These are phyloP conservation scores for Coenonympha glycerion DNA, from an alignment of 2,888 invertebrate genomes.

Conservation along the genomic window DNA sequence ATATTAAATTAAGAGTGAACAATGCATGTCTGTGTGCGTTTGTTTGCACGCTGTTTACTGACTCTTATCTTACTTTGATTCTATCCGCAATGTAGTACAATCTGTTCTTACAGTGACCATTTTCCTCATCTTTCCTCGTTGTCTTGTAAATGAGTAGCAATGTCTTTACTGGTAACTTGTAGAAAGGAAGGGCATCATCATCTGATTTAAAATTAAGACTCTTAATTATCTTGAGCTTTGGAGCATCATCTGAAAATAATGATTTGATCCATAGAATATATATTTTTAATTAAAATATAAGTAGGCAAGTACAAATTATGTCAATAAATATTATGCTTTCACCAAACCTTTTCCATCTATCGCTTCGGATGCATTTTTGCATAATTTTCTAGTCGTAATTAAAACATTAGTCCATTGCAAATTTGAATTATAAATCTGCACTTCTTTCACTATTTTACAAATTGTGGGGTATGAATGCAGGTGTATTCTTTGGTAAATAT, in stretches of 20 bases:
- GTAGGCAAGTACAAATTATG: neutral
- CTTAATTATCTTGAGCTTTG: conserved; percentile 56
- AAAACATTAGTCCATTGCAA: neutral
- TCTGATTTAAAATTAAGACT: conserved; percentile 57
- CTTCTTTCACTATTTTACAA: neutral
- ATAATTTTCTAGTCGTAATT: neutral
- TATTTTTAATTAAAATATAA: too few relatives aligned
- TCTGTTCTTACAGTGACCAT: conserved; percentile 66
- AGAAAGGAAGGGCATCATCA: conserved; percentile 73
- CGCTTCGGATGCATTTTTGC: neutral
- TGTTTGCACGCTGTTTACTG: too few relatives aligned
- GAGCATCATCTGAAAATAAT: conserved; percentile 35
- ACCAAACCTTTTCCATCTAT: neutral
- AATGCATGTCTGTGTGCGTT: too few relatives aligned
- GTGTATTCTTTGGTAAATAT: neutral
- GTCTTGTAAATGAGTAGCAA: conserved; percentile 49
- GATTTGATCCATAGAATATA: too few relatives aligned
- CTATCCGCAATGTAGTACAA: conserved; percentile 74
- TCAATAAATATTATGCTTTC: neutral
- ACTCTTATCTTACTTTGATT: conserved; percentile 56
- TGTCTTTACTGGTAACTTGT: conserved; percentile 55
- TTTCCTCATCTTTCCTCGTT: conserved; percentile 54
- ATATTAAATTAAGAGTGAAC: too few relatives aligned
- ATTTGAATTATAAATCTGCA: neutral
- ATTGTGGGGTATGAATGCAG: neutral